Percentiles rank a stretch among this genome's conserved stretches.
Conservation (phyloP, 2,797 vertebrate species). For the Enteromius argenteus region DNA sequence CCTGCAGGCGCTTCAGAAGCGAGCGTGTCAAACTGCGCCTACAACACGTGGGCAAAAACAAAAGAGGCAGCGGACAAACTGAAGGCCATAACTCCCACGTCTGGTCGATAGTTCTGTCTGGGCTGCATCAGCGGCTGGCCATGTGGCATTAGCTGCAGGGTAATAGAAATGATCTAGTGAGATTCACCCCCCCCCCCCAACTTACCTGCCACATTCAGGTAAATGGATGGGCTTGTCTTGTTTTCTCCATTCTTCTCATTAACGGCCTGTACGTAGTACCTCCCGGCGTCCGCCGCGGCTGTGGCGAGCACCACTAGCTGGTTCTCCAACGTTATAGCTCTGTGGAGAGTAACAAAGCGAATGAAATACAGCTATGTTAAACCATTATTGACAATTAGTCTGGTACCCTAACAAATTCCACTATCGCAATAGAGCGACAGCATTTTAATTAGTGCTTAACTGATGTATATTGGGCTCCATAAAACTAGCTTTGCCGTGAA, state of each 20-base stretch:
- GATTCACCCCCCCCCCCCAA: conserved; percentile 48
- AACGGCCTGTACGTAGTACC: conserved; percentile 84
- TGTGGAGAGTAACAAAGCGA: conserved; percentile 57
- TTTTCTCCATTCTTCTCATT: conserved; percentile 86
- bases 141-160: conserved; percentile 44
- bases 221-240: conserved; percentile 81
- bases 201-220: conserved; percentile 80
- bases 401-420: conserved; percentile 48
- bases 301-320: conserved; percentile 83
- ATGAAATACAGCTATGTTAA: conserved; percentile 45
- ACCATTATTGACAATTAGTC: conserved; percentile 53
- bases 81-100: conserved; percentile 35
- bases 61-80: conserved; percentile 27
- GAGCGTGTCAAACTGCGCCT: conserved; percentile 19
- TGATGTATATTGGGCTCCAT: conserved; percentile 53
- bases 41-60: conserved; percentile 43
- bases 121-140: conserved; percentile 39
- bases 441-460: conserved; percentile 54
- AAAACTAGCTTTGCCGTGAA: conserved; percentile 48
- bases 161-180: conserved; percentile 49
- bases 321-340: conserved; percentile 84
- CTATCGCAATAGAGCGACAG: conserved; percentile 46
- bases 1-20: neutral
- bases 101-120: conserved; percentile 53
- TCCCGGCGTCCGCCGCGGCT: conserved; percentile 68